Base-by-base conservation (phyloP, 2,113 vertebrate species). In the Dolichallabes microphthalmus region DNA sequence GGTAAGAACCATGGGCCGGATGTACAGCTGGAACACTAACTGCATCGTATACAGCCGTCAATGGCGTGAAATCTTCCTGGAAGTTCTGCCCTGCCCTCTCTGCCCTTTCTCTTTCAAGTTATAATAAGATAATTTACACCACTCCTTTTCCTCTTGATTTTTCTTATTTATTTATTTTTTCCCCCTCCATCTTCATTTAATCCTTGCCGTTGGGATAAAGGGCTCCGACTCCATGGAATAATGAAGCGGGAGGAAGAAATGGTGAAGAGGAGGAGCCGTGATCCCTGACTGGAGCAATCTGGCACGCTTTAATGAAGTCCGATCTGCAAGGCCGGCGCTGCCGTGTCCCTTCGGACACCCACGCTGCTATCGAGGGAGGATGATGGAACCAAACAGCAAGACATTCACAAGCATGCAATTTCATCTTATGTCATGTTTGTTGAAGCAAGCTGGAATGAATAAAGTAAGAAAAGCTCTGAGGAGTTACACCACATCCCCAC, bases 251-350 rank as follows among this genome's bases (percentile, higher is more conserved):
- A 14, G 27, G 60, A 80, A 66, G 74, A 79, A 76, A 84, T 53
- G 83, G 85, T 45, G 85, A 25, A 73, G 55, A 57, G 75, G 45
- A 27, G 45, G 57, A 30, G 66, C 88, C 86, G 86, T 88, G 90
- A 91, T 92, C 90, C 89, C 89, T 91, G 91, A 91, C 92, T 87
- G 68, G 85, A 86, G 87, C 90, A 93, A 91, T 93, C 89, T 88
- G 92, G 84, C 88, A 89, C 63, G 30, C 89, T 91, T 92, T 92
- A 92, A 94, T 94, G 89, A 93, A 93, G 91, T 92, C 90, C 92
- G 91, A 93, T 93, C 92, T 93, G 90, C 90, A 91, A 92, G 88
- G 77, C 89, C 90, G 83, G 86, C 80, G 85, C 87, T 90, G 87
- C 90, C 75, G 84, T 58, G 66, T 83, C 87, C 88, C 92, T 90